Evolutionary conservation across 2,797 vertebrate species (phyloP), one percentile per base, ranked within the genome.

Genomic region (Rhadinocentrus ornatus): DNA sequence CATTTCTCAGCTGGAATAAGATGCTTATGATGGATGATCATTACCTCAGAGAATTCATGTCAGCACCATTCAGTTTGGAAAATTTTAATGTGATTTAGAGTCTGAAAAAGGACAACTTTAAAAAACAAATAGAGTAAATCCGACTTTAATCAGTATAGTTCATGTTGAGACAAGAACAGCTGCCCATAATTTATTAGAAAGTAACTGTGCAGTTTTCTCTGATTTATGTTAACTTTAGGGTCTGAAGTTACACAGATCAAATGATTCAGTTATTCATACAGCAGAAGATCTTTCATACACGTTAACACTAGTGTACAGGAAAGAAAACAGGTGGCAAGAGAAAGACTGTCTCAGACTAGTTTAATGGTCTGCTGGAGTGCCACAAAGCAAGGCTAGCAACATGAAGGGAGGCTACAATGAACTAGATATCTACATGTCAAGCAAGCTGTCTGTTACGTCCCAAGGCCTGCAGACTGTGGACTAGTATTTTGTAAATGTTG

Each of bases 1-100:
- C 68, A 44, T 58, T 69, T 82, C 73, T 77, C 79, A 84, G 73
- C 72, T 63, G 50, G 80, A 88, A 78, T 82, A 80, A 88, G 77
- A 84, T 59, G 62, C 76, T 83, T 71, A 65, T 85, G 85, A 85
- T 87, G 81, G 87, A 84, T 57, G 35, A 81, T 82, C 71, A 72
- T 69, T 68, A 69, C 73, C 86, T 84, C 74, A 1, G 53, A 78
- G 79, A 77, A 67, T 58, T 83, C 66, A 75, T 4, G 64, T 79
- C 69, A 63, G 57, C 1, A 5, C 7, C 6, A 58, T 31, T 73
- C 83, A 75, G 78, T 71, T 61, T 29, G 64, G 53, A 53, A 63
- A 75, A 75, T 68, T n/a, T 59, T 8, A n/a, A 46, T 6, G n/a
- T 46, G 20, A 46, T 46, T n/a, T 26, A 67, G 24, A 77, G 54